phyloP scores from a whole-genome alignment of 2,797 vertebrate species.

The Crenuchus spilurus region DNA sequence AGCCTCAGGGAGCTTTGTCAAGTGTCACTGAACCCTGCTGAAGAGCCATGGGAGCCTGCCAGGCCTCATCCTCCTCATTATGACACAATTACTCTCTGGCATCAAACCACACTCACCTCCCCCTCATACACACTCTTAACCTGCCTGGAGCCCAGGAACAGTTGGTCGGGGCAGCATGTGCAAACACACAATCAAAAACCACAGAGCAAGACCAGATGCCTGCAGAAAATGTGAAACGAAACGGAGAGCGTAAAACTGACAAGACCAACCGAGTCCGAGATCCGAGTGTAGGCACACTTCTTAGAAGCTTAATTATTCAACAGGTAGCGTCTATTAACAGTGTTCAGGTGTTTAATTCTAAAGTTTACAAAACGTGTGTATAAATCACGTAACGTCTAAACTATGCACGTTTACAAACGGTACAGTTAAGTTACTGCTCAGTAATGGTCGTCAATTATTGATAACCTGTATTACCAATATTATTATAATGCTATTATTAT shows the following conservation, averaged over 20 bases:
- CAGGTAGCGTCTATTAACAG: too few relatives aligned
- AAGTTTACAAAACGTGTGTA: too few relatives aligned
- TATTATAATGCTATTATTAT: too few relatives aligned
- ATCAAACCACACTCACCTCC: slow-evolving; percentile 47
- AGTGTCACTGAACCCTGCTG: slow-evolving; percentile 48
- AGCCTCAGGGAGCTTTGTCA: slow-evolving; percentile 45
- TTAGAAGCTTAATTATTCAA: too few relatives aligned
- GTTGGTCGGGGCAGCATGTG: slow-evolving; percentile 37
- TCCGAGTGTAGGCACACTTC: too few relatives aligned
- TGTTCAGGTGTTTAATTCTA: too few relatives aligned
- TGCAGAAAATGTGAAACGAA: not conserved
- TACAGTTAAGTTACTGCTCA: too few relatives aligned
- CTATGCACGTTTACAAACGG: too few relatives aligned
- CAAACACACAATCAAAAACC: slow-evolving; percentile 47
- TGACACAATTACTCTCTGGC: slow-evolving; percentile 57
- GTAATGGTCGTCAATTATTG: too few relatives aligned
- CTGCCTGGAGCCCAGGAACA: slow-evolving; percentile 49
- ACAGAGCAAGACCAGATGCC: slow-evolving; percentile 15
- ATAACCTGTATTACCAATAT: too few relatives aligned
- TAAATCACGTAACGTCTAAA: too few relatives aligned
- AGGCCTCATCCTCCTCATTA: slow-evolving; percentile 54
- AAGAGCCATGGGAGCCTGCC: slow-evolving; percentile 45
- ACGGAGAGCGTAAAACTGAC: not conserved
- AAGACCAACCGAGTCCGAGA: not conserved
- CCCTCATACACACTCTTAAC: slow-evolving; percentile 47